Evolutionary conservation across 2,797 vertebrate genomes (phyloP), one percentile per base, ranked within the genome.

Genomic region (Psittacula derbiana): DNA sequence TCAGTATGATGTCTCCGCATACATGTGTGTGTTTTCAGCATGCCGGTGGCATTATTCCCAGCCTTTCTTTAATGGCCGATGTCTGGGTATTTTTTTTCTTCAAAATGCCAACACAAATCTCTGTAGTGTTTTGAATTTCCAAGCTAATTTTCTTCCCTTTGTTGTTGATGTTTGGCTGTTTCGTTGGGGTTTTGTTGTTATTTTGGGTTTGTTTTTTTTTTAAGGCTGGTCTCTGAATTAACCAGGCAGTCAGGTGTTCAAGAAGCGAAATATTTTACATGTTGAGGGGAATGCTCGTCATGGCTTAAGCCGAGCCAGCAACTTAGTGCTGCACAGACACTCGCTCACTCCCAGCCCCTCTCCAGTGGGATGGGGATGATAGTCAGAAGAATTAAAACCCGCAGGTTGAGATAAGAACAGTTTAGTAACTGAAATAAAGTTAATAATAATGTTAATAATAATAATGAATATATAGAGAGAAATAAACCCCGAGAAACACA

Each of bases 1-100:
- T 91, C 92, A 75, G 65, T 86, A 78, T 60, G 82, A 86, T 38
- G 41, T 81, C 83, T 88, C 50, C 53, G 81, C 73, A 80, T 1
- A 2, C 14, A 31, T 38, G 33, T 73, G 5, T 78, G 67, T 72
- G 66, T 64, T 92, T 96, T 87, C 1, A 0, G 41, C 21, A 78
- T 44, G 81, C 43, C 78, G 61, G 79, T 93, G 69, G 87, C 86
- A 79, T 88, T 94, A 58, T 75, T 86, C 46, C 79, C 66, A 91
- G 87, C 8, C 69, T 66, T 80, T 65, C 53, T 75, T 38, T 1
- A 95, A 36, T 84, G 46, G 31, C 40, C 53, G 80, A 72, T 36
- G 66, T 92, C 50, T 91, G 64, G 5, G 16, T 67, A 31, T 17
- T 17, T 89, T 86, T 90, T 55, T n/a, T 21, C 28, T 76, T 91